Conservation (phyloP, 1,140 invertebrate genomes). For the Heliconius nattereri region DNA sequence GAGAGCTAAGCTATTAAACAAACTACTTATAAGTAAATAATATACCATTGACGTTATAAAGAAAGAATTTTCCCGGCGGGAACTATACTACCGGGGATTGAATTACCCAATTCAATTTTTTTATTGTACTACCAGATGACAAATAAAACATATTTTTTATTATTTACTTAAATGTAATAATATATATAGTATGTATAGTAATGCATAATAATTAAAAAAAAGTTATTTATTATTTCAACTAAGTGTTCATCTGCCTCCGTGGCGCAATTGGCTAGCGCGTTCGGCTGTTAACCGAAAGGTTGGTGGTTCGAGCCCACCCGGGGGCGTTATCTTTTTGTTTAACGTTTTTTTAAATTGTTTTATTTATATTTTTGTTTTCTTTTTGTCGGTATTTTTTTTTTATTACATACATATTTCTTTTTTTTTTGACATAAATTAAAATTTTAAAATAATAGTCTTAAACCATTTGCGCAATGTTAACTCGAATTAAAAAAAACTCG, state of each 20-base stretch:
- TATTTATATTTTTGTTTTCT: conserved; percentile 22
- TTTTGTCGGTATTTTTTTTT: background rate
- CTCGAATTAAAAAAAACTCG: too few species aligned
- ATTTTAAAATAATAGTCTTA: too few species aligned
- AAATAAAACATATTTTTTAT: too few species aligned
- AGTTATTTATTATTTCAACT: conserved; percentile 14
- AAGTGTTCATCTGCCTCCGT: conserved; percentile 9
- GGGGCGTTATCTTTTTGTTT: conserved; percentile 81
- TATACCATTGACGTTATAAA: background rate
- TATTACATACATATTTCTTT: background rate
- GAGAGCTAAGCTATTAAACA: background rate
- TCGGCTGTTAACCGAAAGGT: conserved; percentile 15
- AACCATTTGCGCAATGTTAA: too few species aligned
- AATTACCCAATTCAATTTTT: too few species aligned
- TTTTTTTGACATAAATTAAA: too few species aligned
- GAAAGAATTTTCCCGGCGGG: conserved; percentile 38
- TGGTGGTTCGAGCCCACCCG: conserved; percentile 54
- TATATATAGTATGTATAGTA: background rate
- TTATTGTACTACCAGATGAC: too few species aligned
- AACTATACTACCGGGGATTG: conserved; percentile 7
- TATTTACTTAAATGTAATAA: background rate
- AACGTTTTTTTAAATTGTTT: conserved; percentile 42
- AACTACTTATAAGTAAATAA: background rate
- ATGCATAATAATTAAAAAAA: background rate
- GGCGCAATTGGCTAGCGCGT: conserved; percentile 13